phyloP scores from a whole-genome alignment of 2,113 vertebrate species.

The Atrichornis clamosus region DNA sequence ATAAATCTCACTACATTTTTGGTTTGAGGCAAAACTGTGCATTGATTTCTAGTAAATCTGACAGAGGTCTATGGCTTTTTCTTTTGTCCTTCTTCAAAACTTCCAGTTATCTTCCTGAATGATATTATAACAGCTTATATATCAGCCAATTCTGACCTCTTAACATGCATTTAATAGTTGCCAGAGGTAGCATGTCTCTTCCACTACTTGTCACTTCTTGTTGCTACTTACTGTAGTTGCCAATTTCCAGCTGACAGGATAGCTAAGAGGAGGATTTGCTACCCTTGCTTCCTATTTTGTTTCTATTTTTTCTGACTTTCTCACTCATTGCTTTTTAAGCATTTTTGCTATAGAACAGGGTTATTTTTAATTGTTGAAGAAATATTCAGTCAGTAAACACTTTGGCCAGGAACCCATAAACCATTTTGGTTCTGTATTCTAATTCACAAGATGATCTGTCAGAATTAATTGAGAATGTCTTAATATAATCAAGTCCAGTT shows the following conservation, averaged over 20 bases:
- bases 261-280: not conserved
- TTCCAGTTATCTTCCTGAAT: not conserved
- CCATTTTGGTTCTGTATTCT: constrained; percentile 63
- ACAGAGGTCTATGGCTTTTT: not conserved
- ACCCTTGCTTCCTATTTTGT: not conserved
- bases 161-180: not conserved
- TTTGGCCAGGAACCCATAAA: constrained; percentile 53
- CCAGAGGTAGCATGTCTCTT: constrained; percentile 16
- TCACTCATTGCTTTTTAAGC: not conserved
- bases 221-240: not conserved
- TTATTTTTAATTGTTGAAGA: constrained; percentile 34
- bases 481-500: constrained; percentile 81
- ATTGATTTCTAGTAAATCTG: not conserved
- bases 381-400: constrained; percentile 46
- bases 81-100: not conserved
- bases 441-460: constrained; percentile 72
- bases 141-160: not conserved
- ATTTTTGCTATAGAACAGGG: not conserved
- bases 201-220: constrained; percentile 2
- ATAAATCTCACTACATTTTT: not conserved
- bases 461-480: constrained; percentile 79
- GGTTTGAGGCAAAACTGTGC: not conserved
- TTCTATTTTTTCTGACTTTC: not conserved
- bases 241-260: not conserved
- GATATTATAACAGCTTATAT: not conserved